Conservation (phyloP, 2,888 invertebrate species). For the Athripsodes cinereus region DNA sequence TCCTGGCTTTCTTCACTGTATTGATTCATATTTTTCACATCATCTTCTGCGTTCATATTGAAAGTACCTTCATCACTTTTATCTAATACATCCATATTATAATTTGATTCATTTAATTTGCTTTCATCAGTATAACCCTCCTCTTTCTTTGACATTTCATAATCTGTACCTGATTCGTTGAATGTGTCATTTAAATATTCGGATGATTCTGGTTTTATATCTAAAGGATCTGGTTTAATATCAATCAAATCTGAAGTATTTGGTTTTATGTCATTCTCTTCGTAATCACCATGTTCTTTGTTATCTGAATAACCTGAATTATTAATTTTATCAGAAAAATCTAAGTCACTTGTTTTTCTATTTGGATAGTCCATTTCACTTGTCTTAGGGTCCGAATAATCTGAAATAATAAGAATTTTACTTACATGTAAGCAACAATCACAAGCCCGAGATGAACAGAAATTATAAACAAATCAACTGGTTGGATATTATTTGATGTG, state of each 20-base stretch:
- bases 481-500: too few species aligned
- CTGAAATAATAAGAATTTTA: neutral
- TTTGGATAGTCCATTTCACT: neutral
- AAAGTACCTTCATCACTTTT: conserved; percentile 34
- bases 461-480: too few species aligned
- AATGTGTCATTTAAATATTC: neutral
- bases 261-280: conserved; percentile 28
- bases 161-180: conserved; percentile 12
- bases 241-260: neutral
- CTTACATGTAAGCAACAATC: too few species aligned
- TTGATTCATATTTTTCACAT: neutral
- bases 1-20: neutral
- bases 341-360: conserved; percentile 28
- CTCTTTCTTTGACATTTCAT: conserved; percentile 32
- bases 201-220: neutral
- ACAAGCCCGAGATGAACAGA: too few species aligned
- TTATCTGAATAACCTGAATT: conserved; percentile 36
- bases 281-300: conserved; percentile 31
- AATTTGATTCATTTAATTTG: conserved; percentile 33
- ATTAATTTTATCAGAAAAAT: conserved; percentile 35
- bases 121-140: conserved; percentile 30
- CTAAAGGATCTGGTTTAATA: neutral
- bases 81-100: conserved; percentile 31
- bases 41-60: neutral
- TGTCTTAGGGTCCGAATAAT: neutral